Conservation (phyloP, 2,888 invertebrate species). For the Ferrisia virgata region DNA sequence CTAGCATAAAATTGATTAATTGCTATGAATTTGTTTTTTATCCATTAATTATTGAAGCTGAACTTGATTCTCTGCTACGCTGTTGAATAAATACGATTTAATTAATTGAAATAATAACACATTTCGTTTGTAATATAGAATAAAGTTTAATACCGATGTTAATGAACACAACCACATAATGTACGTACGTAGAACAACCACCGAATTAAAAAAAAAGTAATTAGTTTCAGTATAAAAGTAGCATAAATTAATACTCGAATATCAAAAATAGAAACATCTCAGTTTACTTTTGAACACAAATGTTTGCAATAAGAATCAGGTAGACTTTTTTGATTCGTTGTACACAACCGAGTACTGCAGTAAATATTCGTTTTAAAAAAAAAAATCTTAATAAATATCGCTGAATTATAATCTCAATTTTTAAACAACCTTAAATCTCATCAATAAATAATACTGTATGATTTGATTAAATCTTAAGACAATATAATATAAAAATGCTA, state of each 20-base stretch:
- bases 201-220: background rate
- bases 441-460: background rate
- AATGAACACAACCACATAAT: constrained; percentile 13
- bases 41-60: no score
- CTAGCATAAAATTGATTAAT: no score
- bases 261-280: constrained; percentile 8
- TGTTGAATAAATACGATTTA: no score
- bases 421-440: background rate
- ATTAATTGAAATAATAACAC: no score
- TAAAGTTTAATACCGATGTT: constrained; percentile 18
- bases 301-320: background rate
- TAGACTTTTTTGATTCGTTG: background rate
- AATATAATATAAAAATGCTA: background rate
- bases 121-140: no score
- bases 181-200: background rate
- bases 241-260: background rate
- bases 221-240: background rate
- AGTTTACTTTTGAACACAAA: background rate
- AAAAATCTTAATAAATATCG: background rate
- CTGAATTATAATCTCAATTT: background rate
- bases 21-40: no score
- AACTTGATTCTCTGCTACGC: no score
- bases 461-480: background rate
- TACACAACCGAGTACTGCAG: background rate
- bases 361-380: background rate